phyloP scores from a whole-genome alignment of 2,797 vertebrate genomes.

The Margarornis squamiger region DNA sequence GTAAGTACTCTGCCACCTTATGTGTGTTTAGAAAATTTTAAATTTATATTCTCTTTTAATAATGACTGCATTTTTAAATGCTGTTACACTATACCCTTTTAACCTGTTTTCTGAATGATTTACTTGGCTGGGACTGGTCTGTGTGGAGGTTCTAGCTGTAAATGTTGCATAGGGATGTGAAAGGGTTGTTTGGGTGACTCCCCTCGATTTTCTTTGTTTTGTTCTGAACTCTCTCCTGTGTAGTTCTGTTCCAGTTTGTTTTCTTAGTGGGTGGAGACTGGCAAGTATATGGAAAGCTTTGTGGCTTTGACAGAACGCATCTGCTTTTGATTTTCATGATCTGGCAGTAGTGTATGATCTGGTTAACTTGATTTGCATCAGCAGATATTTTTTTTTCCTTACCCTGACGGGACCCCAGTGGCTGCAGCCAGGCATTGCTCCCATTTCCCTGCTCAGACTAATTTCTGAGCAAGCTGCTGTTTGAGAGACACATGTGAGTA shows the following conservation, averaged over 20 bases:
- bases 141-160: background rate
- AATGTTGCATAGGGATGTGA: background rate
- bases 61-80: background rate
- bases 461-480: background rate
- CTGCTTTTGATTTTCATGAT: background rate
- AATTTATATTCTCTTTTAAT: background rate
- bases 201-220: background rate
- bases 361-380: background rate
- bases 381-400: background rate
- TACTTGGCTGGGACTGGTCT: background rate
- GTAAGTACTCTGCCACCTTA: background rate
- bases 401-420: background rate
- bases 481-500: background rate
- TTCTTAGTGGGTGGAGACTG: background rate
- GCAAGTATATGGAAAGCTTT: background rate
- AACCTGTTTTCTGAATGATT: background rate
- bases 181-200: background rate
- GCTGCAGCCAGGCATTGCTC: background rate
- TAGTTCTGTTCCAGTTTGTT: background rate
- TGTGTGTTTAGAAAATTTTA: background rate
- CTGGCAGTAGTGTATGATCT: background rate
- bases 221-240: background rate
- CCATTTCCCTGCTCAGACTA: background rate
- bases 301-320: background rate
- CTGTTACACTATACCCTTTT: background rate